phyloP scores from a whole-genome alignment of 2,888 invertebrate species.

The Spodoptera picta region DNA sequence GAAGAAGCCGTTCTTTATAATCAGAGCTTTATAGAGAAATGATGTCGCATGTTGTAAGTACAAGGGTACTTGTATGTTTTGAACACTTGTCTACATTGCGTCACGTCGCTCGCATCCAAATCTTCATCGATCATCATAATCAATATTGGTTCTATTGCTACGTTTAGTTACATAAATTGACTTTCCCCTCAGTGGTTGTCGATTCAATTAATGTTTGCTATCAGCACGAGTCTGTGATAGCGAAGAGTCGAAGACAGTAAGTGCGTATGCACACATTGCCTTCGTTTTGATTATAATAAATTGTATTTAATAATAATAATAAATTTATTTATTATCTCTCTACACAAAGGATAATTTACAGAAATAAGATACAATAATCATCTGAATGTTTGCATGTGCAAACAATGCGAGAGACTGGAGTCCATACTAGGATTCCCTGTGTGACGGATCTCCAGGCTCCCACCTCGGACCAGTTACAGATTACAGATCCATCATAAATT shows the following conservation, averaged over 20 bases:
- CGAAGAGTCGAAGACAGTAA: slow-evolving; percentile 15
- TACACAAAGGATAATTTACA: no score
- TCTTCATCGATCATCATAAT: slow-evolving; percentile 74
- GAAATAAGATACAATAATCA: no score
- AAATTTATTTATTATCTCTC: no score
- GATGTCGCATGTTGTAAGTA: slow-evolving; percentile 68
- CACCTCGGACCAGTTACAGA: no score
- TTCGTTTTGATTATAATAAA: slow-evolving; percentile 35
- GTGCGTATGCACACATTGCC: slow-evolving; percentile 15
- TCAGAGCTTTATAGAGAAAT: slow-evolving; percentile 56
- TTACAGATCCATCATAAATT: no score
- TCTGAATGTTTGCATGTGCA: no score
- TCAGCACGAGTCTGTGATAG: slow-evolving; percentile 34
- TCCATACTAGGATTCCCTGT: no score
- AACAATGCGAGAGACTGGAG: no score
- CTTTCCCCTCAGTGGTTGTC: slow-evolving; percentile 71
- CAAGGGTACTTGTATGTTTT: slow-evolving; percentile 58
- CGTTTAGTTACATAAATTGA: slow-evolving; percentile 80
- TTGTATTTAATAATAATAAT: no score
- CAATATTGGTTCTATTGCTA: slow-evolving; percentile 79
- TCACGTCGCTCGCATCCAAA: slow-evolving; percentile 65
- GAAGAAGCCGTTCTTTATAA: slow-evolving; percentile 77
- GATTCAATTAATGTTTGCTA: slow-evolving; percentile 47
- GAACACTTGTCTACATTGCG: slow-evolving; percentile 62
- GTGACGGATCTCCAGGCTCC: no score